Percentiles rank a stretch among this genome's conserved stretches.
phyloP scores from a whole-genome alignment of 2,888 invertebrate species.

The Dexiosoma caninum region DNA sequence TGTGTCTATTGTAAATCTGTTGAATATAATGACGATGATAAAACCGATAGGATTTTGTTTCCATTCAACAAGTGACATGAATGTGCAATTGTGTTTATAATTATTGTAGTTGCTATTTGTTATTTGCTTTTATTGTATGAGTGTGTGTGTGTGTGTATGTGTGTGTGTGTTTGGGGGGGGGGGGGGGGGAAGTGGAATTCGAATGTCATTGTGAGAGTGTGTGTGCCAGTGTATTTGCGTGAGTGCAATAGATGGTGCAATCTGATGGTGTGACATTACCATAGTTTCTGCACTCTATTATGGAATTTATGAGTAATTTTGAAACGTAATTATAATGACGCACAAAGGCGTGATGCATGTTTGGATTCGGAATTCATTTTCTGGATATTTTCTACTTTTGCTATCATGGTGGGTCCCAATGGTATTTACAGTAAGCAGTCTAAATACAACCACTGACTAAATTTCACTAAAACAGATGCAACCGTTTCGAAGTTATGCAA shows the following conservation, averaged over 20 bases:
- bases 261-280: background rate
- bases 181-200: too few species aligned
- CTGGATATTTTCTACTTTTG: too few species aligned
- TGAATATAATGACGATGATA: background rate
- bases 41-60: conserved; percentile 7
- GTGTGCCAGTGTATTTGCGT: too few species aligned
- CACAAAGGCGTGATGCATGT: background rate
- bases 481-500: too few species aligned
- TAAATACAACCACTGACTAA: too few species aligned
- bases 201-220: background rate
- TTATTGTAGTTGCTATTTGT: background rate
- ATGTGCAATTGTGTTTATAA: conserved; percentile 26
- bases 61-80: conserved; percentile 42
- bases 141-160: background rate
- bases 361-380: background rate
- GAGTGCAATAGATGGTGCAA: too few species aligned
- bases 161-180: too few species aligned
- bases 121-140: background rate
- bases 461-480: too few species aligned
- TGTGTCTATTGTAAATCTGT: background rate
- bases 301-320: conserved; percentile 1
- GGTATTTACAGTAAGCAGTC: too few species aligned
- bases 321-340: background rate
- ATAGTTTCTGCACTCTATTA: background rate
- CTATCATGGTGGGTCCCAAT: too few species aligned